A percentile compares a stretch with the other conserved stretches of the same genome.
Conservation (phyloP, 1,140 invertebrate genomes). For the Grapholita molesta region DNA sequence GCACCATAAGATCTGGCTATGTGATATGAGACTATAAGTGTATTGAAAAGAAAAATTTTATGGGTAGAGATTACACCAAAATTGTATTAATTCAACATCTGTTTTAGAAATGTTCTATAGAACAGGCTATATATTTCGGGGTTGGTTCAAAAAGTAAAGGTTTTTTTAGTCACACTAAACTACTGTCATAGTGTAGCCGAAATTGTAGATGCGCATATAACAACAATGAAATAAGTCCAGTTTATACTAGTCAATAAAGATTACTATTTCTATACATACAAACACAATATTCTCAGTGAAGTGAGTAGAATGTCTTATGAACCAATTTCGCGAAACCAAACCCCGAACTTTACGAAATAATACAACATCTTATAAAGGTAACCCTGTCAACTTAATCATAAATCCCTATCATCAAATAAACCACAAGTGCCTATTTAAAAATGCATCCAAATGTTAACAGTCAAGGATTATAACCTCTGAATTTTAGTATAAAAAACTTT, state of each 20-base stretch:
- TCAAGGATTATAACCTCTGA: constrained; percentile 42
- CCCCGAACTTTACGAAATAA: constrained; percentile 23
- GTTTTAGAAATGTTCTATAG: too few species aligned
- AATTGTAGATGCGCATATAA: too few species aligned
- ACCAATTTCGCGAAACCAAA: background rate
- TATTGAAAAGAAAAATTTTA: too few species aligned
- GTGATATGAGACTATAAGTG: too few species aligned
- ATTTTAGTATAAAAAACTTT: constrained; percentile 52
- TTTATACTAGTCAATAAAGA: background rate
- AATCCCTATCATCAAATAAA: background rate
- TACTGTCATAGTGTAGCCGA: too few species aligned
- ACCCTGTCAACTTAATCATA: background rate
- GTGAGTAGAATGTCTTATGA: background rate
- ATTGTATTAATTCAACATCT: too few species aligned
- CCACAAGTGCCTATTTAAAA: constrained; percentile 21
- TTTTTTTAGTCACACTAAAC: too few species aligned
- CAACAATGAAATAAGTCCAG: too few species aligned
- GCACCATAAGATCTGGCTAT: too few species aligned
- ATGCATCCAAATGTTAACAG: constrained; percentile 45
- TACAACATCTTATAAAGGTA: constrained; percentile 1
- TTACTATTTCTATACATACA: background rate
- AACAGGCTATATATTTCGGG: too few species aligned
- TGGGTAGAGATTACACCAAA: too few species aligned
- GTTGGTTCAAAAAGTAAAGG: too few species aligned
- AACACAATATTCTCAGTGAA: background rate